Evolutionary conservation across 2,113 vertebrate genomes (phyloP).

Genomic region (Clarias gariepinus): DNA sequence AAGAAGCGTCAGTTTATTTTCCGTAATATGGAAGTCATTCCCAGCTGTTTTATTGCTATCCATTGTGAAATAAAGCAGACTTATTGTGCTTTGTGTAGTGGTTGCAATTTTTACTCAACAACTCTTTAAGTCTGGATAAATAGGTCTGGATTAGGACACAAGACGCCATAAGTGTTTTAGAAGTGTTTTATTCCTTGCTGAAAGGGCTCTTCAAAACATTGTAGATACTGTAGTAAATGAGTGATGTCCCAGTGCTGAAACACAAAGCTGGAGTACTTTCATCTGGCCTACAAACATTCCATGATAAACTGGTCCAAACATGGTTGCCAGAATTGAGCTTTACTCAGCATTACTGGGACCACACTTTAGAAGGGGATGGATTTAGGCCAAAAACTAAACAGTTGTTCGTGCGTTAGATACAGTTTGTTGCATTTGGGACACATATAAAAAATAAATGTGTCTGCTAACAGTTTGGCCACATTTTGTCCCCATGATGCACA

Average conservation of each 20-base stretch:
- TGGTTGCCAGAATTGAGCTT: constrained; percentile 5
- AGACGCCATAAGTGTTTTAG: constrained; percentile 14
- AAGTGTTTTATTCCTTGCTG: constrained; percentile 1
- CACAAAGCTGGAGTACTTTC: neutral
- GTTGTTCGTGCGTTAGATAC: too few species aligned
- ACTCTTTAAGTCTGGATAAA: constrained; percentile 1
- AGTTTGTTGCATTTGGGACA: too few species aligned
- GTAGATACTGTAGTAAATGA: constrained; percentile 15
- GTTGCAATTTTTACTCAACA: constrained; percentile 22
- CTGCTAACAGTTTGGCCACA: neutral
- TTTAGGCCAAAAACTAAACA: too few species aligned
- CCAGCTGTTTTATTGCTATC: constrained; percentile 39
- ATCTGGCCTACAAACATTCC: neutral
- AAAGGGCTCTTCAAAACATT: constrained; percentile 19
- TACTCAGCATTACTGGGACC: neutral
- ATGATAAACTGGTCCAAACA: neutral
- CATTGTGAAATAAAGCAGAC: constrained; percentile 32
- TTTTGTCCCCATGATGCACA: neutral
- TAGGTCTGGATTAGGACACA: neutral
- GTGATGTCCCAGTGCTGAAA: neutral
- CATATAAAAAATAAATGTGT: neutral
- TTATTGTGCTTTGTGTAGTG: constrained; percentile 21
- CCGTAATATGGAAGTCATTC: constrained; percentile 45
- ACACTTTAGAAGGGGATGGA: neutral
- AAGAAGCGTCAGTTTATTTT: constrained; percentile 16